Evolutionary conservation across 1,140 invertebrate species (phyloP).

Genomic region (Mercenaria mercenaria): DNA sequence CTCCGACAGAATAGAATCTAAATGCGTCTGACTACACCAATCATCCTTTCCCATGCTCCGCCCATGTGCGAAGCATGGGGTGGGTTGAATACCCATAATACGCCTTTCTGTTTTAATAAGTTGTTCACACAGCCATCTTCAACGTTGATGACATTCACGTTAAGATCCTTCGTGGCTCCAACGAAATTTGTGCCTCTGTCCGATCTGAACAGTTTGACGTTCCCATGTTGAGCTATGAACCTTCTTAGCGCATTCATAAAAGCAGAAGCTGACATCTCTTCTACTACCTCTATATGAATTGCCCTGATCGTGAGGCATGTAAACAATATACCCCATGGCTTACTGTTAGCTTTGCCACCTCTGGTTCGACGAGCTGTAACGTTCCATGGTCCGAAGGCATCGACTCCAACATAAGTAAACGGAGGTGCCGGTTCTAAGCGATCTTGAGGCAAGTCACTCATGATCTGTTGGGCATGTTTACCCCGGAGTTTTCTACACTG

Average conservation of each 20-base stretch:
- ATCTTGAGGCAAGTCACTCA: constrained; percentile 21
- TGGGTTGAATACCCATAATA: constrained; percentile 56
- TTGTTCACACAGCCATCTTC: not conserved
- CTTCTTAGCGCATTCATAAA: constrained; percentile 37
- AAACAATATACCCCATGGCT: constrained; percentile 27
- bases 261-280: not conserved
- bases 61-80: constrained; percentile 65
- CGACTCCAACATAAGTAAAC: constrained; percentile 10
- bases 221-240: not conserved
- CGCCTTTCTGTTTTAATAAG: not conserved
- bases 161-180: not conserved
- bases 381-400: constrained; percentile 16
- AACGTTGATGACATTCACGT: not conserved
- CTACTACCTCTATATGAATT: constrained; percentile 18
- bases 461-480: constrained; percentile 20
- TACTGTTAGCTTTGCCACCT: not conserved
- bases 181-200: constrained; percentile 39
- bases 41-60: constrained; percentile 71
- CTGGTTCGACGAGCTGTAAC: not conserved
- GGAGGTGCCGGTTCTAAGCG: not conserved
- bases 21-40: constrained; percentile 59
- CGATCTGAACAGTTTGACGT: not conserved
- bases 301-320: not conserved
- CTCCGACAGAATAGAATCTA: too few relatives aligned
- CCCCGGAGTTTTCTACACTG: not conserved